phyloP scores from a whole-genome alignment of 2,797 vertebrate genomes.

The Sebastes vulpes region DNA sequence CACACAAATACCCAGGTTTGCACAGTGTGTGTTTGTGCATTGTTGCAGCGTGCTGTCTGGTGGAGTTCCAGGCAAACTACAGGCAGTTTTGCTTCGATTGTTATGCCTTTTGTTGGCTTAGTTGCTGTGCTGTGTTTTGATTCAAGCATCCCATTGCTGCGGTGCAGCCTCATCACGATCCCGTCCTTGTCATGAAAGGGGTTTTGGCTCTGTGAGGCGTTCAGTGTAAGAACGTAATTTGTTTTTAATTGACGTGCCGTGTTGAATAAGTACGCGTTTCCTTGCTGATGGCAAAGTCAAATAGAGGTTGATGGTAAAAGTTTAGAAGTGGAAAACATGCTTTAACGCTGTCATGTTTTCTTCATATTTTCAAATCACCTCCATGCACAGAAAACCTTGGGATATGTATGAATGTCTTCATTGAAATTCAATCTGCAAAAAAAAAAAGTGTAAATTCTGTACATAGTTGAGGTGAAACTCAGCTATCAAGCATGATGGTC shows the following conservation, averaged over 20 bases:
- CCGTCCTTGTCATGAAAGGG: constrained; percentile 4
- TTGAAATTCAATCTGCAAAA: constrained; percentile 34
- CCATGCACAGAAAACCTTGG: constrained; percentile 8
- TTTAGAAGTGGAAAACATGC: background rate
- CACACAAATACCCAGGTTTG: constrained; percentile 1
- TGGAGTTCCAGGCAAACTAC: background rate
- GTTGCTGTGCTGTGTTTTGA: background rate
- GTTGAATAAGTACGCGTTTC: constrained; percentile 21
- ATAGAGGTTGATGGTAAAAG: constrained; percentile 23
- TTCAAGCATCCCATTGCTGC: constrained; percentile 4
- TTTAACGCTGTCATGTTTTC: background rate
- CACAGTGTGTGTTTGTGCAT: constrained; percentile 1
- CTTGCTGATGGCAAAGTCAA: constrained; percentile 59
- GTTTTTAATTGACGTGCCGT: constrained; percentile 33
- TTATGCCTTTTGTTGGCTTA: constrained; percentile 15
- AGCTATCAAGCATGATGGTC: constrained; percentile 28
- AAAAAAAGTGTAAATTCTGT: background rate
- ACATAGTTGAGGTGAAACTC: constrained; percentile 36
- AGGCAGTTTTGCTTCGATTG: background rate
- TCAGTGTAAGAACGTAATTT: constrained; percentile 10
- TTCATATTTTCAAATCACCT: constrained; percentile 3
- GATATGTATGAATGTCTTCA: constrained; percentile 19
- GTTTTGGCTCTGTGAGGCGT: constrained; percentile 6
- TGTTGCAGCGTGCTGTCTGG: background rate
- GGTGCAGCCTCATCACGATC: background rate